phyloP scores from a whole-genome alignment of 2,113 vertebrate species.

The Columba janthina region DNA sequence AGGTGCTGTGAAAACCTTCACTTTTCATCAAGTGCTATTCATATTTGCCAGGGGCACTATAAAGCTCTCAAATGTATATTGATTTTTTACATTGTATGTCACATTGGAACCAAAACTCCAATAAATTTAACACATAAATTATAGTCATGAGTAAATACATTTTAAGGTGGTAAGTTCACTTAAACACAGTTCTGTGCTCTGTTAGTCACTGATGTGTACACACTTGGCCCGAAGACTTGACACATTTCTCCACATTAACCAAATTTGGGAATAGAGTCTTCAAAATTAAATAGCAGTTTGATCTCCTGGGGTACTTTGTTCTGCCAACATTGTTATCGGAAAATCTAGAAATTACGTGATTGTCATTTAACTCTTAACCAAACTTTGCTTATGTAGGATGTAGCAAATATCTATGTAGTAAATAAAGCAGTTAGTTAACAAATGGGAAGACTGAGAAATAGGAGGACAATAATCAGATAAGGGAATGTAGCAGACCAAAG shows the following conservation, averaged over 20 bases:
- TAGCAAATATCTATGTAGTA: neutral
- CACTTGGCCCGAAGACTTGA: slow-evolving; percentile 35
- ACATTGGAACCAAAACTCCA: slow-evolving; percentile 58
- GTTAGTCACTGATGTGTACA: slow-evolving; percentile 14
- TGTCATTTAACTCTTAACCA: slow-evolving; percentile 55
- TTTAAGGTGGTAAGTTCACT: slow-evolving; percentile 55
- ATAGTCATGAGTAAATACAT: slow-evolving; percentile 47
- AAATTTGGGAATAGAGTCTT: slow-evolving; percentile 58
- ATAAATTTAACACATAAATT: slow-evolving; percentile 70
- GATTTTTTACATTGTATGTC: slow-evolving; percentile 56
- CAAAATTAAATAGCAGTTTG: slow-evolving; percentile 63
- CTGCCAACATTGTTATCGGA: slow-evolving; percentile 56
- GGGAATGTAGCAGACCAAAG: neutral
- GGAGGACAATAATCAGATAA: neutral
- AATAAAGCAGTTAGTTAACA: neutral
- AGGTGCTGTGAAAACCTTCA: slow-evolving; percentile 60
- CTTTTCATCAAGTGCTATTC: slow-evolving; percentile 65
- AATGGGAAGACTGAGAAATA: neutral
- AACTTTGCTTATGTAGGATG: neutral
- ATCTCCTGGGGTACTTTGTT: slow-evolving; percentile 51
- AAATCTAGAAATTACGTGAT: slow-evolving; percentile 48
- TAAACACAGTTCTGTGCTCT: slow-evolving; percentile 39
- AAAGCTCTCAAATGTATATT: slow-evolving; percentile 68
- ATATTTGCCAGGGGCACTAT: slow-evolving; percentile 57
- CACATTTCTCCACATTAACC: slow-evolving; percentile 49